phyloP scores from a whole-genome alignment of 2,888 invertebrate species.

The Adelognathus sp. region DNA sequence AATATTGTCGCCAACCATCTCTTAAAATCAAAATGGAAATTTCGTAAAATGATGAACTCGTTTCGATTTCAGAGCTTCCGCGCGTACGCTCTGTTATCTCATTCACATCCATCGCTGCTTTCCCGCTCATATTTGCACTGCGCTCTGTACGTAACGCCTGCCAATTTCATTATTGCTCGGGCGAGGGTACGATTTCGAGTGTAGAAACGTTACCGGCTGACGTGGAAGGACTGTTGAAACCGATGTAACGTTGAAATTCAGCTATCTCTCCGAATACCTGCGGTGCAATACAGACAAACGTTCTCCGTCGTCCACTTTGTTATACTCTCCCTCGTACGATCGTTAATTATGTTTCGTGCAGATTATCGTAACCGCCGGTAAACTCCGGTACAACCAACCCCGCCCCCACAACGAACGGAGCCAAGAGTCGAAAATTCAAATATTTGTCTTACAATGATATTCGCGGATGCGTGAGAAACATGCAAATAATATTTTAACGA shows the following conservation, averaged over 20 bases:
- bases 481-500: slow-evolving; percentile 30
- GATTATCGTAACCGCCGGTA: slow-evolving; percentile 35
- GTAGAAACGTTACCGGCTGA: neutral
- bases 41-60: too few species aligned
- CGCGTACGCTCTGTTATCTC: neutral
- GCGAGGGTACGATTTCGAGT: slow-evolving; percentile 4
- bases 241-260: neutral
- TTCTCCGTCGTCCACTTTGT: neutral
- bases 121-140: neutral
- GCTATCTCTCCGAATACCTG: neutral
- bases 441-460: slow-evolving; percentile 39
- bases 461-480: slow-evolving; percentile 23
- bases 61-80: too few species aligned
- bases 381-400: neutral
- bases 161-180: slow-evolving; percentile 45
- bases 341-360: slow-evolving; percentile 44
- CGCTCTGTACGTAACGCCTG: neutral
- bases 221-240: slow-evolving; percentile 2
- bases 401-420: neutral
- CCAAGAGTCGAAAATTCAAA: slow-evolving; percentile 31
- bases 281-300: slow-evolving; percentile 16
- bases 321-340: neutral
- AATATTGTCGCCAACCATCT: too few species aligned
- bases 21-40: too few species aligned
- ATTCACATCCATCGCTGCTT: neutral